Percentiles rank a stretch among this genome's conserved stretches.
phyloP scores from a whole-genome alignment of 2,797 vertebrate species.

The Siniperca undulata region DNA sequence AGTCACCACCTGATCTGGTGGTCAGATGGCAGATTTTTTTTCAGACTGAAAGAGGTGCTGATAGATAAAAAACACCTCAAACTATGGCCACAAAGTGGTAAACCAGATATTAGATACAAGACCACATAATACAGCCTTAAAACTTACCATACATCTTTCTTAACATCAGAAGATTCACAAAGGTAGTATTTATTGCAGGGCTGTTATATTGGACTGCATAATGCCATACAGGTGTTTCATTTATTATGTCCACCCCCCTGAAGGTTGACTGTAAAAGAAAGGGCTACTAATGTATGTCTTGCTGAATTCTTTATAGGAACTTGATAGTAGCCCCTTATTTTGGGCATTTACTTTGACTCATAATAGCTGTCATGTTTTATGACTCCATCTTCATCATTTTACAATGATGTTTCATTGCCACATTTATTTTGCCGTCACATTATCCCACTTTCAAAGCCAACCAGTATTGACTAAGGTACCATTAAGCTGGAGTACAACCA shows the following conservation, averaged over 20 bases:
- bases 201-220: slow-evolving; percentile 46
- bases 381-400: slow-evolving; percentile 78
- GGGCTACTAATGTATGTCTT: slow-evolving; percentile 48
- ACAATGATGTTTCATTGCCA: slow-evolving; percentile 76
- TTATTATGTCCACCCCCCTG: slow-evolving; percentile 43
- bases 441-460: slow-evolving; percentile 67
- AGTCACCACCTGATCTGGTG: slow-evolving; percentile 3
- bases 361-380: slow-evolving; percentile 75
- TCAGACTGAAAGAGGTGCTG: background rate
- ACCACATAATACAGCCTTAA: background rate
- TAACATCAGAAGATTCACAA: slow-evolving; percentile 37
- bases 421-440: slow-evolving; percentile 76
- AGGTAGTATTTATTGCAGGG: slow-evolving; percentile 23
- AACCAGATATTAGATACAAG: background rate
- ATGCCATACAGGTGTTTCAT: slow-evolving; percentile 54
- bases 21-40: background rate
- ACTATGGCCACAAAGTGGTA: background rate
- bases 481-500: slow-evolving; percentile 69
- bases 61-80: too few relatives aligned
- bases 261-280: slow-evolving; percentile 61
- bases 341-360: slow-evolving; percentile 71
- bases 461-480: slow-evolving; percentile 71
- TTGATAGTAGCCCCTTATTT: slow-evolving; percentile 64
- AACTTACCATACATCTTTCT: background rate
- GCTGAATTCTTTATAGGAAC: slow-evolving; percentile 59